phyloP scores from a whole-genome alignment of 1,140 invertebrate genomes.

The Contarinia nasturtii region DNA sequence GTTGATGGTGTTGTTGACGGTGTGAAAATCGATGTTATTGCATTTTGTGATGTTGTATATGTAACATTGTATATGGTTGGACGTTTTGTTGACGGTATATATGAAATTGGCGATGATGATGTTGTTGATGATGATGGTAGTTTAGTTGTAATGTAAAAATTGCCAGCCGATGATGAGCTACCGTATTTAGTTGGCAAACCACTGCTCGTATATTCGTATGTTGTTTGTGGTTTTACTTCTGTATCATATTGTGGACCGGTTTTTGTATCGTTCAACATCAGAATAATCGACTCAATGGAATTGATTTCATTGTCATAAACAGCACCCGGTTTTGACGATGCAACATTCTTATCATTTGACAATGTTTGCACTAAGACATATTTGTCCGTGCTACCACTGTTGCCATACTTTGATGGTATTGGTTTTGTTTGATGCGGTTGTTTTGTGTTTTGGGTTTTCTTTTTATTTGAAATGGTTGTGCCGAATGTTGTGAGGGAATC shows the following conservation, averaged over 20 bases:
- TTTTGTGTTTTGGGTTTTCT: too few relatives aligned
- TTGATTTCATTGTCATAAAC: constrained; percentile 27
- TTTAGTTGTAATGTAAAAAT: neutral
- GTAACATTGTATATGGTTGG: neutral
- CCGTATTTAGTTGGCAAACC: neutral
- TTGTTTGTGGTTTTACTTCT: constrained; percentile 3
- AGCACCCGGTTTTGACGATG: constrained; percentile 21
- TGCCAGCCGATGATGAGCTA: neutral
- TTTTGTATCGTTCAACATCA: constrained; percentile 41
- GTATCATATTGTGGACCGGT: constrained; percentile 20
- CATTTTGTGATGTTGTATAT: neutral
- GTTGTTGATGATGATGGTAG: neutral
- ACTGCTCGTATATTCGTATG: neutral
- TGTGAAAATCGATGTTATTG: neutral
- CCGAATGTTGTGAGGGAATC: too few relatives aligned
- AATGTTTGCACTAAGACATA: constrained; percentile 18
- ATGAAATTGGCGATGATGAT: too few relatives aligned
- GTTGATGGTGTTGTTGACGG: neutral
- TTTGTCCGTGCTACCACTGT: constrained; percentile 5
- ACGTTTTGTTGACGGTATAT: too few relatives aligned
- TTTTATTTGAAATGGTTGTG: too few relatives aligned
- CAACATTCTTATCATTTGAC: constrained; percentile 9
- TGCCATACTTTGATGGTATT: constrained; percentile 2
- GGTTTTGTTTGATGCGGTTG: constrained; percentile 25
- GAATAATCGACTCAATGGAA: constrained; percentile 39